Evolutionary conservation across 1,140 invertebrate species (phyloP), one percentile per base, ranked within the genome.

Genomic region (Drosophila trapezifrons): DNA sequence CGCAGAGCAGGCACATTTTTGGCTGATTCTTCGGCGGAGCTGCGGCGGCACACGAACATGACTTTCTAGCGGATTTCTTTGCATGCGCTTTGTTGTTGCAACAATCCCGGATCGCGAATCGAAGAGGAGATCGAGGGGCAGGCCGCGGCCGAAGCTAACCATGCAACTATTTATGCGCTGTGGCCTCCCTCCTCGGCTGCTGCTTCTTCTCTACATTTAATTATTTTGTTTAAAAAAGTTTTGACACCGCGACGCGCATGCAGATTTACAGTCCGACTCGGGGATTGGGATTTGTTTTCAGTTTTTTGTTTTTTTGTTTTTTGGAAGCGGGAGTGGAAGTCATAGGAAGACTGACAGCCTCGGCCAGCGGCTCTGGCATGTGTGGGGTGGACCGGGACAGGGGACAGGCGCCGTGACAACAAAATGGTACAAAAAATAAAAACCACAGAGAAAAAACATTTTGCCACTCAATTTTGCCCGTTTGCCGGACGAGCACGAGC

Each of bases 171-270:
- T 67, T 57, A 72, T 71, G 60, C 49, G 45, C 25, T 65, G 58
- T 56, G 60, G 55, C 46, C 72, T 67, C 56, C 67, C 74, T 59
- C 55, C 55, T 64, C 35, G 29, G 12, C 45, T 6, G 15, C 5
- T 5, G 18, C 35, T 15, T 38, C 66, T 54, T 71, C 65, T 90
- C 70, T 7, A 90, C 86, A 90, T 90, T 90, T 90, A 90, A 90
- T 90, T 90, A 90, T 90, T 90, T 90, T 90, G 86, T 90, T 87
- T 90, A 90, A 90, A 85, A 76, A 90, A 90, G 85, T 89, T 89
- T 89, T 89, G 84, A 84, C 84, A 89, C 85, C 77, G 80, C 70
- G 77, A 89, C 84, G 84, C 84, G 84, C 84, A 89, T 89, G 85
- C 84, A 89, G 85, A 89, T 89, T 84, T 89, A 83, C 76, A 79